phyloP scores from a whole-genome alignment of 2,888 invertebrate species.

The Leptodirus hochenwartii region DNA sequence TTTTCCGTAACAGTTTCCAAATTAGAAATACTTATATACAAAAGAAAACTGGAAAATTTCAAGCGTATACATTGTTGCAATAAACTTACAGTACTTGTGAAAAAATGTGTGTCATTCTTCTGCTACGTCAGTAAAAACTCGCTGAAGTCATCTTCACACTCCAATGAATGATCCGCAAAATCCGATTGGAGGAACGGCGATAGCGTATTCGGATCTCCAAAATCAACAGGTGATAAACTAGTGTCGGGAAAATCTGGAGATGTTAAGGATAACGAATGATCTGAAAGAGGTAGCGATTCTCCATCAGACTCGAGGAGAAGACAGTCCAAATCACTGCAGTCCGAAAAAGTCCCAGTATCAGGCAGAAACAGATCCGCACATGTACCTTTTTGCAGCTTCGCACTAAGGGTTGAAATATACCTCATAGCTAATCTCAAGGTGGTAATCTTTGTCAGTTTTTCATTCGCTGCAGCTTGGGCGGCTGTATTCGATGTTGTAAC shows the following conservation, averaged over 20 bases:
- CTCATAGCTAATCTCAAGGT: slow-evolving; percentile 74
- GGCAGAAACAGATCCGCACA: slow-evolving; percentile 9
- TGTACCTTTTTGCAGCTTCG: slow-evolving; percentile 29
- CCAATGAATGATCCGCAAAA: slow-evolving; percentile 23
- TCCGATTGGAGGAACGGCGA: slow-evolving; percentile 23
- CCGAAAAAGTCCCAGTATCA: slow-evolving; percentile 14
- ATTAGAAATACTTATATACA: too few relatives aligned
- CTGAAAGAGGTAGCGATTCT: slow-evolving; percentile 35
- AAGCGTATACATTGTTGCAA: too few relatives aligned
- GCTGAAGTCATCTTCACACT: slow-evolving; percentile 24
- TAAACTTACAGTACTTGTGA: too few relatives aligned
- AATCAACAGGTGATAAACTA: slow-evolving; percentile 38
- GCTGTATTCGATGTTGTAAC: slow-evolving; percentile 17
- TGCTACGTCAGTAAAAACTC: slow-evolving; percentile 25
- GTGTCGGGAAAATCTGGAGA: slow-evolving; percentile 30
- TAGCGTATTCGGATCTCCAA: slow-evolving; percentile 21
- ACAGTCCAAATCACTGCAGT: slow-evolving; percentile 26
- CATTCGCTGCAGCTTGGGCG: slow-evolving; percentile 34
- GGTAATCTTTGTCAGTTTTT: slow-evolving; percentile 79
- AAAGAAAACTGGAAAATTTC: too few relatives aligned
- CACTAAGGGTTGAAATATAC: slow-evolving; percentile 62
- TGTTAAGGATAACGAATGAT: slow-evolving; percentile 31
- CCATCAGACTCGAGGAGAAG: slow-evolving; percentile 39
- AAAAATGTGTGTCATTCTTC: too few relatives aligned
- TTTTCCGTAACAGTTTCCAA: too few relatives aligned